phyloP scores from a whole-genome alignment of 2,888 invertebrate genomes.

The Venusia cambrica region DNA sequence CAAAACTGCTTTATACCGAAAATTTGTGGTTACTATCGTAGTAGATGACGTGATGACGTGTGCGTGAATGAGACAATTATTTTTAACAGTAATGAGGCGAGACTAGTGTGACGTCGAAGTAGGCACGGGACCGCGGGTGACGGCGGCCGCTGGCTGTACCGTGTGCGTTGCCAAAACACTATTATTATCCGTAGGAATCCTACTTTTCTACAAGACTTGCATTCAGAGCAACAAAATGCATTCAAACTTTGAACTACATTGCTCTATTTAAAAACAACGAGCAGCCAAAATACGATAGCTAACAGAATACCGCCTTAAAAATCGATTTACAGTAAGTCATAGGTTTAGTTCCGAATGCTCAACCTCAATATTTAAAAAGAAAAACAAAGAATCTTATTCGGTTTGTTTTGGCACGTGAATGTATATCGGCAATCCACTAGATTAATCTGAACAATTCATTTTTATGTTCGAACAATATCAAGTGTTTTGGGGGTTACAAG shows the following conservation, averaged over 20 bases:
- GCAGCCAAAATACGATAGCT: too few relatives aligned
- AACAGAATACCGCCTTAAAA: too few relatives aligned
- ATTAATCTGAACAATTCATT: conserved; percentile 24
- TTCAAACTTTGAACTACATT: conserved; percentile 4
- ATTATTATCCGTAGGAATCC: conserved; percentile 40
- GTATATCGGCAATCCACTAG: conserved; percentile 27
- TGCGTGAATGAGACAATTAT: conserved; percentile 78
- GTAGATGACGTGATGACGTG: conserved; percentile 59
- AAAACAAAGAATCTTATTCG: too few relatives aligned
- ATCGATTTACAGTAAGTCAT: too few relatives aligned
- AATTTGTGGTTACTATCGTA: conserved; percentile 74
- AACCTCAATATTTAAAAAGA: too few relatives aligned
- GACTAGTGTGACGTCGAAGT: conserved; percentile 39
- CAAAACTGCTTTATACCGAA: conserved; percentile 67
- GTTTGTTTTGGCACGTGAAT: conserved; percentile 27
- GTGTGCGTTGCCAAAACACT: conserved; percentile 59
- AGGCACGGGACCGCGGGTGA: conserved; percentile 33
- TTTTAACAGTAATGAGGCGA: conserved; percentile 65
- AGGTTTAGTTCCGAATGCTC: too few relatives aligned
- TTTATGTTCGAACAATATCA: conserved; percentile 14
- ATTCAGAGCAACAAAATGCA: conserved; percentile 16
- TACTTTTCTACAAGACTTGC: conserved; percentile 26
- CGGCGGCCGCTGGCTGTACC: conserved; percentile 34
- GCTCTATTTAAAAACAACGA: too few relatives aligned
- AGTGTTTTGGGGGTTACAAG: conserved; percentile 14